Percentiles rank a stretch among this genome's conserved stretches.
Evolutionary conservation across 2,888 invertebrate species (phyloP).

Genomic region (Metalampra italica): DNA sequence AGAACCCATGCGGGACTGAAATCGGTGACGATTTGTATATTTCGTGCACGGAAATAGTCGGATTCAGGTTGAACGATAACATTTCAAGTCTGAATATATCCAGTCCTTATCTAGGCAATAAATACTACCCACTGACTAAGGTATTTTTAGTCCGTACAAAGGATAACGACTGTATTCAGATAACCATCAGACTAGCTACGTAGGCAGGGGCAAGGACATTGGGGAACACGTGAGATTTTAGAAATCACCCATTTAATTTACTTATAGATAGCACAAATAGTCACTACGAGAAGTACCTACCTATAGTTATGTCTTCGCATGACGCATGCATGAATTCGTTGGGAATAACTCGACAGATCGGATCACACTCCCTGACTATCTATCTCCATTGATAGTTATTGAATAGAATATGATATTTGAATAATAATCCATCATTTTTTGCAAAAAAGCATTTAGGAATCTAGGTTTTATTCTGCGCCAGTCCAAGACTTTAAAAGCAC

Average conservation of each 20-base stretch:
- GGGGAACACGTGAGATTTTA: background rate
- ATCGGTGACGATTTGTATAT: slow-evolving; percentile 1
- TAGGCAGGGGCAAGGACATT: background rate
- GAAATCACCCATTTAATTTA: background rate
- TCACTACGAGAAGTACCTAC: too few relatives aligned
- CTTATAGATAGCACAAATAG: background rate
- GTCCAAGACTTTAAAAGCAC: too few relatives aligned
- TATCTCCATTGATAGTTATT: too few relatives aligned
- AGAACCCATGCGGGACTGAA: background rate
- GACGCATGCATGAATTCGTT: too few relatives aligned
- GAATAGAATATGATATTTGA: too few relatives aligned
- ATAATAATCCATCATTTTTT: too few relatives aligned
- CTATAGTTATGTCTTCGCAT: too few relatives aligned
- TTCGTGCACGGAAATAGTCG: background rate
- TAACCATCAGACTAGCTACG: background rate
- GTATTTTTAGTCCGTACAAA: background rate
- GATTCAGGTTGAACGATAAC: background rate
- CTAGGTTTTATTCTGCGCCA: too few relatives aligned
- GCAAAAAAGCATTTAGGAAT: too few relatives aligned
- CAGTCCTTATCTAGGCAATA: slow-evolving; percentile 1
- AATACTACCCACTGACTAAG: background rate
- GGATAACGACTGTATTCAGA: background rate
- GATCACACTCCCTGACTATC: too few relatives aligned
- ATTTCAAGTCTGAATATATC: background rate
- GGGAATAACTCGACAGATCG: too few relatives aligned